Base-by-base conservation (phyloP, 2,888 invertebrate species). In the Amphiduros pacificus region DNA sequence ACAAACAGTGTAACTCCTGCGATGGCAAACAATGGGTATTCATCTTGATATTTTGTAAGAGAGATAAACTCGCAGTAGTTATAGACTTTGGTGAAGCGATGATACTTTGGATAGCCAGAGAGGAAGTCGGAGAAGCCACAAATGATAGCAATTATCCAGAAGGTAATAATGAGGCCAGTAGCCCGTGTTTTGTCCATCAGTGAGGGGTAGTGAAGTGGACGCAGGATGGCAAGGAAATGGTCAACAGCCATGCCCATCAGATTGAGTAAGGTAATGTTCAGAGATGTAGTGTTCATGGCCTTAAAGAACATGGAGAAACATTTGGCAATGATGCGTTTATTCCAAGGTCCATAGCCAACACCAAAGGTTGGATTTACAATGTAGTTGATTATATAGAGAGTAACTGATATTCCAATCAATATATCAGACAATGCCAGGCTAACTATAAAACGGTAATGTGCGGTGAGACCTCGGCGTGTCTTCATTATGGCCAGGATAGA, bases 11-110 rank as follows among this genome's bases (percentile, higher is more conserved):
- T 71, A 9, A 75, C 29, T 22, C 75, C 57, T 0, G 74, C 71
- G 5, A 72, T 64, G n/a, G 64, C 65, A 26, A 76, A 71, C 11
- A 76, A 64, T 2, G 75, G 61, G 57, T 71, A 77, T 49, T 77
- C 77, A 1, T 71, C 72, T 36, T 74, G 71, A 62, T 72, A 77
- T 26, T 66, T 66, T 2, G 70, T 70, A 22, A 50, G 48, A 64
- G 70, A 67, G 26, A 75, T 68, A 29, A 64, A 71, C 61, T 77
- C 74, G 63, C 78, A 78, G 65, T 71, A 75, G 64, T 75, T 63
- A 50, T 49, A 61, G 11, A 41, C 20, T 20, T 60, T 62, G 29
- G 54, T 32, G 27, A 58, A 63, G 14, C 64, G 48, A 9, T 31
- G 22, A 44, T 63, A 62, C 24, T 63, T 41, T n/a, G 49, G 52